phyloP scores from a whole-genome alignment of 1,140 invertebrate species.

The Latrodectus geometricus region DNA sequence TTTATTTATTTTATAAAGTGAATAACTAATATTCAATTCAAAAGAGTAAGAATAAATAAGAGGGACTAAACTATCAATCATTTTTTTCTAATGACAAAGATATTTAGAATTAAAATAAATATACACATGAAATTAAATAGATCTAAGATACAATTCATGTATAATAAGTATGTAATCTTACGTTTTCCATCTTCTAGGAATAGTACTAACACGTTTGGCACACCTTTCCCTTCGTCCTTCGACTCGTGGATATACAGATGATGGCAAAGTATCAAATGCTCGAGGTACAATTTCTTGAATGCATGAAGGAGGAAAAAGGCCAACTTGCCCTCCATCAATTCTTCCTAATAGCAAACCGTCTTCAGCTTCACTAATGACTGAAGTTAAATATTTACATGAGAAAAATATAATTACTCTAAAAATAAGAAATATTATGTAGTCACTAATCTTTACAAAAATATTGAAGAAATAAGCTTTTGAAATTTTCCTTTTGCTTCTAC shows the following conservation, averaged over 20 bases:
- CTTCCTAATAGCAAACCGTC: slow-evolving; percentile 68
- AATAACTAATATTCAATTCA: no score
- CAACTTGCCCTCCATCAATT: slow-evolving; percentile 74
- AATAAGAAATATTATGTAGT: background rate
- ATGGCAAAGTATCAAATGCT: slow-evolving; percentile 71
- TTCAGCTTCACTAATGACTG: slow-evolving; percentile 53
- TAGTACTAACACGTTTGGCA: slow-evolving; percentile 42
- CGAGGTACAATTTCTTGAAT: slow-evolving; percentile 84
- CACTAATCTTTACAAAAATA: no score
- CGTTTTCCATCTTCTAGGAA: slow-evolving; percentile 62
- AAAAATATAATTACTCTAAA: background rate
- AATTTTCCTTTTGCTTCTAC: no score
- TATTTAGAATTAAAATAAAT: no score
- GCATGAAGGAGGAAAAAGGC: slow-evolving; percentile 87
- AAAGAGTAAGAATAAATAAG: no score
- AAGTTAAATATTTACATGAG: background rate
- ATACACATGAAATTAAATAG: no score
- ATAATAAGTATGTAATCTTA: slow-evolving; percentile 1
- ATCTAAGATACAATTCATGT: no score
- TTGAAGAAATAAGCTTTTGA: no score
- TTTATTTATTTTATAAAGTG: no score
- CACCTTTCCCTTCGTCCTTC: slow-evolving; percentile 65
- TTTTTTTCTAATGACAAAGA: no score
- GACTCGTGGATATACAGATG: slow-evolving; percentile 55
- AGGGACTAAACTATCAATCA: no score